These are phyloP conservation scores for Oncorhynchus clarkii DNA, from an alignment of 2,113 vertebrate species.

Conservation along the genomic window DNA sequence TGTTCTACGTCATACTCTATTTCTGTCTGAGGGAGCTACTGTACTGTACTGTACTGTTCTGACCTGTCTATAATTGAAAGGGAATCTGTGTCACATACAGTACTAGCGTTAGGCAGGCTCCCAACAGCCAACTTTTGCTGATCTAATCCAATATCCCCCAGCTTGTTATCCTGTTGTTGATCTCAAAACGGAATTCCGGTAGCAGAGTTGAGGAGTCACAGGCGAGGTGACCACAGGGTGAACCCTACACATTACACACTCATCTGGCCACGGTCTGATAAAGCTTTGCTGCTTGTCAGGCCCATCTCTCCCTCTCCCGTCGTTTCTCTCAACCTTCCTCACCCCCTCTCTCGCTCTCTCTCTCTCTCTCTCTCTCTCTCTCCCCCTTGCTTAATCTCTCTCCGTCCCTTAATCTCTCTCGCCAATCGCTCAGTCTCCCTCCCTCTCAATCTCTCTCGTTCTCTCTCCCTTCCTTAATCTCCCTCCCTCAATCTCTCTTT, in stretches of 20 bases:
- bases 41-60: constrained; percentile 13
- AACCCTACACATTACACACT: constrained; percentile 54
- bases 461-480: no score
- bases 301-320: constrained; percentile 1
- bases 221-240: constrained; percentile 54
- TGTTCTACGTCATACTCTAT: background rate
- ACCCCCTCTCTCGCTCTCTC: no score
- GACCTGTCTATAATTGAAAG: constrained; percentile 4
- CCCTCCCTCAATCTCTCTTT: no score
- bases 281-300: constrained; percentile 40
- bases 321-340: no score
- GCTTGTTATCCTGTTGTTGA: constrained; percentile 46
- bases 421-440: no score
- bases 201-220: constrained; percentile 40
- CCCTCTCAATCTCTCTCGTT: no score
- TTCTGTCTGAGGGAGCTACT: constrained; percentile 17
- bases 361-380: no score
- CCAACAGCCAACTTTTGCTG: constrained; percentile 33
- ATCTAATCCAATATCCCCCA: constrained; percentile 43
- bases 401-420: no score
- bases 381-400: no score
- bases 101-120: constrained; percentile 13
- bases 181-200: constrained; percentile 59
- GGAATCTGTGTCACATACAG: constrained; percentile 31
- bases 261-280: constrained; percentile 56